Percentiles rank a stretch among this genome's conserved stretches.
Conservation (phyloP, 1,140 invertebrate species). For the Amphibalanus amphitrite region DNA sequence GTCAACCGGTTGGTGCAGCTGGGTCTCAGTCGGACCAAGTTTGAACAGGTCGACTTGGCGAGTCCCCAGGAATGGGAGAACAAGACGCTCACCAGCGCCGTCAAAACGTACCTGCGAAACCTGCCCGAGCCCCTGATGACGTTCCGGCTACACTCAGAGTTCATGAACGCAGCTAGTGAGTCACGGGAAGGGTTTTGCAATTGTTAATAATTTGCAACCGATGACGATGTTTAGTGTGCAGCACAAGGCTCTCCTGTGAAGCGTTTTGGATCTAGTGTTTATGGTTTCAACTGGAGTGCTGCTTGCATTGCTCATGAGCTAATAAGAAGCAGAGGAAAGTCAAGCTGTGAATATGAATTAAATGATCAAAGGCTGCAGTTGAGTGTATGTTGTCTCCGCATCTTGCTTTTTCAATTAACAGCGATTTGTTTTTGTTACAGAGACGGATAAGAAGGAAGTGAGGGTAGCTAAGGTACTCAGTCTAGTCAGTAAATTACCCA, state of each 20-base stretch:
- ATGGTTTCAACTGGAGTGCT: too few relatives aligned
- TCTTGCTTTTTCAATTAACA: too few relatives aligned
- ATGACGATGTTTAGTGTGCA: too few relatives aligned
- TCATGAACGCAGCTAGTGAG: constrained; percentile 86
- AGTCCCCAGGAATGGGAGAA: constrained; percentile 84
- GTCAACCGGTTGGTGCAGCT: constrained; percentile 44
- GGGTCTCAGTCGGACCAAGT: constrained; percentile 53
- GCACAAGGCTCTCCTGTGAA: too few relatives aligned
- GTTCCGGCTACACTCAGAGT: constrained; percentile 66
- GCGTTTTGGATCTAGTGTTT: too few relatives aligned
- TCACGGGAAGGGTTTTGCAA: too few relatives aligned
- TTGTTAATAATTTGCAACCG: too few relatives aligned
- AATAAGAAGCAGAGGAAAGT: too few relatives aligned
- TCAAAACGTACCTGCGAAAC: constrained; percentile 86
- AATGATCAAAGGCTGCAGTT: too few relatives aligned
- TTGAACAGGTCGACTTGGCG: constrained; percentile 39
- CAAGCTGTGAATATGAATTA: too few relatives aligned
- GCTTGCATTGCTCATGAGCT: too few relatives aligned
- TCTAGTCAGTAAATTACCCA: neutral
- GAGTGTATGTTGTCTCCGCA: too few relatives aligned
- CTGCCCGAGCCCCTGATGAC: constrained; percentile 91
- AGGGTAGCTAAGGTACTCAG: neutral
- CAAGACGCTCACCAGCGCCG: constrained; percentile 87
- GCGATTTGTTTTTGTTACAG: neutral
- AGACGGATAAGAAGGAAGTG: neutral